Percentiles rank a stretch among this genome's conserved stretches.
phyloP scores from a whole-genome alignment of 2,888 invertebrate species.

The Perizoma flavofasciatum region DNA sequence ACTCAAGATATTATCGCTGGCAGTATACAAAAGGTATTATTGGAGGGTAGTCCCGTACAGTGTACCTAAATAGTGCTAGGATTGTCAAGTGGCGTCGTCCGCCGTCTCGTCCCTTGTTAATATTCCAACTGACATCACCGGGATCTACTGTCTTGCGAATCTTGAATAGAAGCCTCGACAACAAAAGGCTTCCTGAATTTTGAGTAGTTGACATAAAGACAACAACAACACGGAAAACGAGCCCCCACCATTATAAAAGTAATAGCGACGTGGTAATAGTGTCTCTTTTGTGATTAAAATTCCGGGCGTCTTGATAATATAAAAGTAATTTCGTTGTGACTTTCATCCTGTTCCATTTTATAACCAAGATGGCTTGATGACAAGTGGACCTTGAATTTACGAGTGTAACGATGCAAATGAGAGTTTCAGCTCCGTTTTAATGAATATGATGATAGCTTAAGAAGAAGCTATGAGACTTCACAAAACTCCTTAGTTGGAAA shows the following conservation, averaged over 20 bases:
- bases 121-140: slow-evolving; percentile 69
- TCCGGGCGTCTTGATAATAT: slow-evolving; percentile 41
- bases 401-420: slow-evolving; percentile 18
- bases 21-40: slow-evolving; percentile 29
- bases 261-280: slow-evolving; percentile 36
- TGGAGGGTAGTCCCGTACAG: slow-evolving; percentile 16
- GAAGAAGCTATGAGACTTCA: background rate
- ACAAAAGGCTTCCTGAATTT: slow-evolving; percentile 73
- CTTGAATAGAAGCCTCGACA: slow-evolving; percentile 67
- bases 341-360: slow-evolving; percentile 38
- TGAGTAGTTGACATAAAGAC: slow-evolving; percentile 63
- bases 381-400: slow-evolving; percentile 24
- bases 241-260: slow-evolving; percentile 50
- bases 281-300: slow-evolving; percentile 55
- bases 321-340: slow-evolving; percentile 46
- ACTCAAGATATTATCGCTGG: slow-evolving; percentile 13
- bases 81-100: slow-evolving; percentile 55
- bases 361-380: slow-evolving; percentile 26
- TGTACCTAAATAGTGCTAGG: slow-evolving; percentile 39
- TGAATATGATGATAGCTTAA: slow-evolving; percentile 13
- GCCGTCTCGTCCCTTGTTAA: slow-evolving; percentile 67
- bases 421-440: slow-evolving; percentile 18
- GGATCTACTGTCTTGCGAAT: slow-evolving; percentile 68
- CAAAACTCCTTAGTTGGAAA: slow-evolving; percentile 13
- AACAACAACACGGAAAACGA: slow-evolving; percentile 49